A percentile compares a stretch with the other conserved stretches of the same genome.
Evolutionary conservation across 2,797 vertebrate species (phyloP).

Genomic region (Phrynocephalus forsythii): DNA sequence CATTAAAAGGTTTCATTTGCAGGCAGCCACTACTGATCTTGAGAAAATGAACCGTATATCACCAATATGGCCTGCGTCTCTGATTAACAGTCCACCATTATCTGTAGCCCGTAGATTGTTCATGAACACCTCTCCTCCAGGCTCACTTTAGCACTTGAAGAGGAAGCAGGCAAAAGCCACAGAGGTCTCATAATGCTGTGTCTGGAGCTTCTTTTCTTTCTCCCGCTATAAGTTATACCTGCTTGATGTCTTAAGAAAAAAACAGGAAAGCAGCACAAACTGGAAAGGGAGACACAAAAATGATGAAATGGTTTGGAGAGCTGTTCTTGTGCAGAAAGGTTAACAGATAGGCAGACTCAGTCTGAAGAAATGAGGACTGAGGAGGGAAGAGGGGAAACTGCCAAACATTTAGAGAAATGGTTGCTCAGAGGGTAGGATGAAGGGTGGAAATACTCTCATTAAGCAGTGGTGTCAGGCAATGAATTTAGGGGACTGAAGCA

Average conservation of each 20-base stretch:
- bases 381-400: constrained; percentile 2
- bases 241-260: neutral
- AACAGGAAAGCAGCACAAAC: neutral
- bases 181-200: neutral
- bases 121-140: neutral
- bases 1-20: no score
- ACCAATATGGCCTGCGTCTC: neutral
- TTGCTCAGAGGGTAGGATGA: neutral
- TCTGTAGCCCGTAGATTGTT: neutral
- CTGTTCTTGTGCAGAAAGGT: constrained; percentile 6
- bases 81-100: neutral
- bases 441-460: constrained; percentile 35
- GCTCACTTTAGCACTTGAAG: neutral
- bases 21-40: no score
- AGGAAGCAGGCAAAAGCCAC: neutral
- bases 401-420: constrained; percentile 37
- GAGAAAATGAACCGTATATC: no score
- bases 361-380: neutral
- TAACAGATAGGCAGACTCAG: neutral
- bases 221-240: neutral
- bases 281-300: constrained; percentile 33
- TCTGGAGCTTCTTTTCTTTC: neutral
- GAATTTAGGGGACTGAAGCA: neutral
- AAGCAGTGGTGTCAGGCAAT: neutral
- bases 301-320: neutral